These are phyloP conservation scores for Myocastor coypus DNA, from an alignment of 2,113 vertebrate genomes.

Conservation along the genomic window DNA sequence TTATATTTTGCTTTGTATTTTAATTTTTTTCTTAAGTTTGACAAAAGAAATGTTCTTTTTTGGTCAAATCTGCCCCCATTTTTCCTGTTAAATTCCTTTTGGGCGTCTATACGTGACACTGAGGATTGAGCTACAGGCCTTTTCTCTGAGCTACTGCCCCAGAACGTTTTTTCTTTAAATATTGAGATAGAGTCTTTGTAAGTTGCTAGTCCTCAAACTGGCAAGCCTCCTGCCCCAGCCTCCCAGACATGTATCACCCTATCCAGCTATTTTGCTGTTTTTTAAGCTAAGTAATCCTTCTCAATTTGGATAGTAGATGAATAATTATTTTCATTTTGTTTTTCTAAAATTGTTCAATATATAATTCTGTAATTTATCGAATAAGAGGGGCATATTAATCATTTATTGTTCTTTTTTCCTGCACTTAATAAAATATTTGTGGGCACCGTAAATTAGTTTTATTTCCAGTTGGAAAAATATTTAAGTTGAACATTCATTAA, in stretches of 20 bases:
- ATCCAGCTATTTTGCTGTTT: neutral
- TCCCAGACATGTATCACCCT: neutral
- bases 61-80: conserved; percentile 25
- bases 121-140: neutral
- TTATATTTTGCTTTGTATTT: conserved; percentile 33
- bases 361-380: neutral
- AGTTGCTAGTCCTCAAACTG: neutral
- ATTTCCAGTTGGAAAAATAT: conserved; percentile 31
- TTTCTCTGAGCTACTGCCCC: neutral
- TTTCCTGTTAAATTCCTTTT: neutral
- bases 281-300: neutral
- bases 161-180: neutral
- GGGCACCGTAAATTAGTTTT: conserved; percentile 31
- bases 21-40: conserved; percentile 24
- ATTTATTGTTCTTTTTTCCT: conserved; percentile 31
- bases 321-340: conserved; percentile 33
- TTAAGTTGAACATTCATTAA: conserved; percentile 60
- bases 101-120: neutral
- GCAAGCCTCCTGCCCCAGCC: neutral
- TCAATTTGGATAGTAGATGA: conserved; percentile 11
- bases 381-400: neutral
- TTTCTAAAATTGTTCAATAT: conserved; percentile 33
- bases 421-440: neutral
- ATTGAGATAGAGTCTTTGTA: neutral
- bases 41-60: conserved; percentile 18